These are phyloP conservation scores for Rhinichthys osculus DNA, from an alignment of 2,797 vertebrate species.

Conservation along the genomic window DNA sequence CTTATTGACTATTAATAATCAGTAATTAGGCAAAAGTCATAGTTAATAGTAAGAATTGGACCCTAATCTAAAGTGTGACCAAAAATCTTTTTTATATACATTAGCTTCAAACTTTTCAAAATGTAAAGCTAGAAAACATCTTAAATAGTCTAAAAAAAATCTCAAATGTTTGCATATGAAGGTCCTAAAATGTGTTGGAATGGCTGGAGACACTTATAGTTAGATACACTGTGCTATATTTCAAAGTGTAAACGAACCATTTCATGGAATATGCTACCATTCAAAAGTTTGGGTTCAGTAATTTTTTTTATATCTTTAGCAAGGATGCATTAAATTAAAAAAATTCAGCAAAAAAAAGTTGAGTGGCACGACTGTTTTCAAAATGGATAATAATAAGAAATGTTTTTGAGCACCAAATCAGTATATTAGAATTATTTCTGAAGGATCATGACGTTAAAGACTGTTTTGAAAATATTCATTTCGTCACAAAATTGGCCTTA, in stretches of 20 bases:
- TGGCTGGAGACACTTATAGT: too few relatives aligned
- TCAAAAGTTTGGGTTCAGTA: neutral
- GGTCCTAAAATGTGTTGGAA: neutral
- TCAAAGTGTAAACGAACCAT: too few relatives aligned
- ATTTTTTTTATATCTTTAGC: too few relatives aligned
- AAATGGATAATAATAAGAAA: neutral
- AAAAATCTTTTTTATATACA: neutral
- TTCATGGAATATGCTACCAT: neutral
- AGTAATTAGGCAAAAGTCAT: too few relatives aligned
- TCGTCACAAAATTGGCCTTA: too few relatives aligned
- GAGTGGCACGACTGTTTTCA: neutral
- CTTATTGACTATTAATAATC: too few relatives aligned
- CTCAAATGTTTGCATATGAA: neutral
- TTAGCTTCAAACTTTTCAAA: neutral
- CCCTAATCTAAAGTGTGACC: too few relatives aligned
- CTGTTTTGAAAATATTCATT: neutral
- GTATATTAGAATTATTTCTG: neutral
- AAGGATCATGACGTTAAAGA: neutral
- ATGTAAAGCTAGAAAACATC: neutral
- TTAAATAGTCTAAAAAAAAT: neutral
- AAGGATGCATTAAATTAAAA: neutral
- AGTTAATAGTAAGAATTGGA: too few relatives aligned
- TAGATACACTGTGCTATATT: too few relatives aligned
- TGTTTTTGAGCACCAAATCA: neutral
- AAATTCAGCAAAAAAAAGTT: neutral